phyloP scores from a whole-genome alignment of 2,888 invertebrate species.

The Sussaba pulchella region DNA sequence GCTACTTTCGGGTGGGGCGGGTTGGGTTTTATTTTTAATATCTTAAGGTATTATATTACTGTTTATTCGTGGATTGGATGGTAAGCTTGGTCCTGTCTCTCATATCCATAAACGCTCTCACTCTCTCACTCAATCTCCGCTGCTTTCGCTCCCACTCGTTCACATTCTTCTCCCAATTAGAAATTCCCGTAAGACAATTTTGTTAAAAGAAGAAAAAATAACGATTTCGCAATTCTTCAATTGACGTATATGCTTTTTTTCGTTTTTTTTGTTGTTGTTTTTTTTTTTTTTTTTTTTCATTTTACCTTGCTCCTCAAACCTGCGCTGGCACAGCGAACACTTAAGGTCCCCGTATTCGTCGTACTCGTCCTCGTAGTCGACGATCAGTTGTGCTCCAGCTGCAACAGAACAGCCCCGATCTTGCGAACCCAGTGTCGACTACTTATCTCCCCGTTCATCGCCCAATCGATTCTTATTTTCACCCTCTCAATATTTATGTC shows the following conservation, averaged over 20 bases:
- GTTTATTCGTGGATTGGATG: slow-evolving; percentile 69
- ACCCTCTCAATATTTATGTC: not conserved
- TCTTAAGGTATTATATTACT: slow-evolving; percentile 31
- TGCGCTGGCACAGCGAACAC: slow-evolving; percentile 92
- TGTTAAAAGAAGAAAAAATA: slow-evolving; percentile 30
- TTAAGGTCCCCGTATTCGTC: slow-evolving; percentile 86
- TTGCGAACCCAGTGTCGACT: slow-evolving; percentile 79
- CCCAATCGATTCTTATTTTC: slow-evolving; percentile 53
- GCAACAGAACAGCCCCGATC: slow-evolving; percentile 87
- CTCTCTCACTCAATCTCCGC: slow-evolving; percentile 72
- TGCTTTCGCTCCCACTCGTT: slow-evolving; percentile 18
- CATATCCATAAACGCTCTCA: slow-evolving; percentile 49
- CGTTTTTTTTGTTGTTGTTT: slow-evolving; percentile 45
- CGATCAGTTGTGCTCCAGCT: slow-evolving; percentile 88
- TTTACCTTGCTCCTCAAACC: slow-evolving; percentile 92
- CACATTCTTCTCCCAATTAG: slow-evolving; percentile 40
- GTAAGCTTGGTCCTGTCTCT: slow-evolving; percentile 81
- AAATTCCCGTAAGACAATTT: not conserved
- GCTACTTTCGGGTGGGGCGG: slow-evolving; percentile 66
- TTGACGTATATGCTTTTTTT: slow-evolving; percentile 22
- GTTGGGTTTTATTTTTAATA: slow-evolving; percentile 11
- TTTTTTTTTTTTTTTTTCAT: slow-evolving; percentile 64
- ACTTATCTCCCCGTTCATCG: slow-evolving; percentile 64
- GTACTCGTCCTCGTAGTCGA: slow-evolving; percentile 87
- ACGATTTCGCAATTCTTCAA: slow-evolving; percentile 26